A percentile compares a stretch with the other conserved stretches of the same genome.
Conservation (phyloP, 1,140 invertebrate genomes). For the Bombus cullumanus region DNA sequence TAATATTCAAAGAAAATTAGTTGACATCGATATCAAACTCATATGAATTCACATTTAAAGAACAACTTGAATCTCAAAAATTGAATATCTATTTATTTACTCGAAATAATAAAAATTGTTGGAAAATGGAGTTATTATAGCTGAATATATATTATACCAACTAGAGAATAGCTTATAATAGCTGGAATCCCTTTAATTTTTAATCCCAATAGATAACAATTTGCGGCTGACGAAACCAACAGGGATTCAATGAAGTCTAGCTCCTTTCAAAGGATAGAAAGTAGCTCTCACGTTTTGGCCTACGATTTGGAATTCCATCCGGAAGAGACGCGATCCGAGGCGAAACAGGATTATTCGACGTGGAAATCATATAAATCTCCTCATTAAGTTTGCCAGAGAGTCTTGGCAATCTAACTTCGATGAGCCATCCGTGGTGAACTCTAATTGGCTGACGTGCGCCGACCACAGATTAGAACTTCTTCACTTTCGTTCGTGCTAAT, state of each 20-base stretch:
- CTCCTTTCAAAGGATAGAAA: not conserved
- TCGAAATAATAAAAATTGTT: too few relatives aligned
- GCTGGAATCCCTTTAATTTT: not conserved
- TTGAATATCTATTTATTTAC: too few relatives aligned
- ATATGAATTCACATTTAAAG: too few relatives aligned
- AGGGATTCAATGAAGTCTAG: not conserved
- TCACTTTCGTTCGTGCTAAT: slow-evolving; percentile 55
- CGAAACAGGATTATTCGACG: slow-evolving; percentile 41
- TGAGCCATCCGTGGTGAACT: slow-evolving; percentile 41
- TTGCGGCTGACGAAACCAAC: not conserved
- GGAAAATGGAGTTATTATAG: too few relatives aligned
- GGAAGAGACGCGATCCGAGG: not conserved
- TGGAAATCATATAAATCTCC: slow-evolving; percentile 42
- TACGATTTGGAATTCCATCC: not conserved
- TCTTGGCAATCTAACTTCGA: slow-evolving; percentile 61
- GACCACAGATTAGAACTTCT: slow-evolving; percentile 63
- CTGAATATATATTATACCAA: too few relatives aligned
- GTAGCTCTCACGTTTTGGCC: not conserved
- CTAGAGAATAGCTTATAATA: too few relatives aligned
- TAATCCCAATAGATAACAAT: not conserved
- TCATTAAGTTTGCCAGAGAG: slow-evolving; percentile 43
- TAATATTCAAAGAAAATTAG: too few relatives aligned
- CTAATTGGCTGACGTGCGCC: slow-evolving; percentile 67
- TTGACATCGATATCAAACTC: too few relatives aligned
- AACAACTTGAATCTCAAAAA: too few relatives aligned